phyloP scores from a whole-genome alignment of 2,797 vertebrate genomes.

The Pogoniulus pusillus region DNA sequence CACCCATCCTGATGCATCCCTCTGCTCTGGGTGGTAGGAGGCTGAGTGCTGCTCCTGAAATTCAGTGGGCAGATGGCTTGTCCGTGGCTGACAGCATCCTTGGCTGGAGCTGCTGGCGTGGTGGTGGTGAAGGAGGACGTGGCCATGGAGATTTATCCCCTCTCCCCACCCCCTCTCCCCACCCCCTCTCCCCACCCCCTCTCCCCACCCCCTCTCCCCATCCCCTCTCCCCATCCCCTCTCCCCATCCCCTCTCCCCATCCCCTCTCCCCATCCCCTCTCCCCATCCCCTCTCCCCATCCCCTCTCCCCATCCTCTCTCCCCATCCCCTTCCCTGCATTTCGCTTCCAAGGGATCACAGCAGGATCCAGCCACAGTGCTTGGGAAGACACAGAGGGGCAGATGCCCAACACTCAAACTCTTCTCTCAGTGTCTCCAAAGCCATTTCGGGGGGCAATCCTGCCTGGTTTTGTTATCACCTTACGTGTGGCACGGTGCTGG shows the following conservation, averaged over 20 bases:
- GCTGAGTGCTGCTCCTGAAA: background rate
- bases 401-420: background rate
- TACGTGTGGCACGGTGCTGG: rapidly evolving
- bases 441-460: background rate
- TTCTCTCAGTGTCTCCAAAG: rapidly evolving
- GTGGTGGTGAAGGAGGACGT: background rate
- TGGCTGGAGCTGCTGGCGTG: background rate
- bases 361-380: rapidly evolving
- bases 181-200: too few relatives aligned
- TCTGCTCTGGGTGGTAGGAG: background rate
- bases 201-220: too few relatives aligned
- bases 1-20: background rate
- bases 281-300: too few relatives aligned
- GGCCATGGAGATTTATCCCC: background rate
- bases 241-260: too few relatives aligned
- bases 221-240: too few relatives aligned
- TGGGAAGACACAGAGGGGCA: background rate
- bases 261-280: too few relatives aligned
- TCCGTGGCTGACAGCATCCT: background rate
- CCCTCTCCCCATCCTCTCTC: too few relatives aligned
- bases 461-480: rapidly evolving
- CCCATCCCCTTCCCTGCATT: rapidly evolving
- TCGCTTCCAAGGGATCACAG: rapidly evolving
- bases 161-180: too few relatives aligned
- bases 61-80: background rate